Base-by-base conservation (phyloP, 2,113 vertebrate genomes). In the Ammodytes marinus region DNA sequence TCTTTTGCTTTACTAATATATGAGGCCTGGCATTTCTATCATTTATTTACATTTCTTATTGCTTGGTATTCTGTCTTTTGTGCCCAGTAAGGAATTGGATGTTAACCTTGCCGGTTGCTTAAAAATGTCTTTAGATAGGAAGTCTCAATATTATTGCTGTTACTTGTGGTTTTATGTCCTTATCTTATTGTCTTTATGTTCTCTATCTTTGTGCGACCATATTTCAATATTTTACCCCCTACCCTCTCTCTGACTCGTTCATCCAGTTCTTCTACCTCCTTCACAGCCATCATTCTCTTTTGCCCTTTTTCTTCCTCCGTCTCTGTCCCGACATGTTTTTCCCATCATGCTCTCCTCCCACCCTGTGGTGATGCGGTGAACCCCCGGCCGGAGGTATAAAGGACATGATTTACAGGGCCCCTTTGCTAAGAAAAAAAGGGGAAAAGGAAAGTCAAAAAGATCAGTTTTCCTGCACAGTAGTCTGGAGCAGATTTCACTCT, bases 301-400 rank as follows among this genome's bases (percentile, higher is more conserved):
- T 82, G 40, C 52, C 60, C 73, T 53, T 86, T 82, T 64, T 77
- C 79, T 77, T 58, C 50, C 46, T 77, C 10, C 12, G 42, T 80
- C 69, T 89, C 65, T 86, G 86, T 77, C 87, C 83, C 76, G n/a
- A 91, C 84, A 89, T 94, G 93, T 91, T 94, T 91, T 94, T 91
- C 82, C 87, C 90, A 94, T 94, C 90, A 92, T 90, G 82, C 88
- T 88, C 69, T 88, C 86, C 91, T 87, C 90, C 91, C 91, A 91
- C 89, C 83, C 80, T 89, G 86, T 47, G 86, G 88, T 88, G 75
- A 89, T 82, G 80, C 81, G 15, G 81, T 90, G 90, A 93, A 90
- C 92, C 91, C 91, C 91, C 86, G 74, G 88, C 92, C 93, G 89
- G 93, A 92, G 90, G 90, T 91, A 94, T 94, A 92, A 93, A 94